phyloP scores from a whole-genome alignment of 2,888 invertebrate genomes.

The Andrena minutula region DNA sequence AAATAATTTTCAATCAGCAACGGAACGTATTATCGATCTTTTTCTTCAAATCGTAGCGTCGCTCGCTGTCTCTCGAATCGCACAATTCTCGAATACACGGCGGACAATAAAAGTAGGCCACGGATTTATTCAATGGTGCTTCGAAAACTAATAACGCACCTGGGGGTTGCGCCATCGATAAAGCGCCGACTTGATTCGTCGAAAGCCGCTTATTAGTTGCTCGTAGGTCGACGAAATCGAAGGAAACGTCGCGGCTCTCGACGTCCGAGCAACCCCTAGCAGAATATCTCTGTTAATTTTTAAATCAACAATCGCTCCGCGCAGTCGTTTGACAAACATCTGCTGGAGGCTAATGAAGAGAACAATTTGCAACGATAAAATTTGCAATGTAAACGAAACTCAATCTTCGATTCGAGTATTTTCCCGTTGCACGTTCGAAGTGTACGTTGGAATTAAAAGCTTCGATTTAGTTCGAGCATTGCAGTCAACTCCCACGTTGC shows the following conservation, averaged over 20 bases:
- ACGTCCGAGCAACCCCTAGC: constrained; percentile 1
- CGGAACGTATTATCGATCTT: constrained; percentile 58
- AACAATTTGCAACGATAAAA: constrained; percentile 4
- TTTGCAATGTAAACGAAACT: constrained; percentile 23
- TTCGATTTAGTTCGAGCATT: background rate
- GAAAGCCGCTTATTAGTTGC: constrained; percentile 60
- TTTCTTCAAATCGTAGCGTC: constrained; percentile 27
- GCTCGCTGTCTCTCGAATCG: constrained; percentile 37
- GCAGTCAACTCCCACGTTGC: background rate
- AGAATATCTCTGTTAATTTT: constrained; percentile 14
- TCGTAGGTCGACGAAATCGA: constrained; percentile 44
- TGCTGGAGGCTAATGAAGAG: background rate
- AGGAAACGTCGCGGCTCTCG: constrained; percentile 12
- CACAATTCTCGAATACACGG: constrained; percentile 43
- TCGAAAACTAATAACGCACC: constrained; percentile 70
- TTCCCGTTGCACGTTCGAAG: background rate
- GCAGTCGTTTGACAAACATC: background rate
- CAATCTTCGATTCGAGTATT: constrained; percentile 2
- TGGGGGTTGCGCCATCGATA: constrained; percentile 57
- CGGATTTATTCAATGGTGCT: constrained; percentile 67
- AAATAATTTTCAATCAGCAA: constrained; percentile 64
- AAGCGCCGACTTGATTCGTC: constrained; percentile 38
- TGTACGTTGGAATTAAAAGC: constrained; percentile 10
- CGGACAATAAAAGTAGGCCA: constrained; percentile 61
- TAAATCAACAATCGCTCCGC: constrained; percentile 12